A percentile compares a stretch with the other conserved stretches of the same genome.
These are phyloP conservation scores for Haliclona indistincta DNA, from an alignment of 37 sponge, comb jelly and placozoan genomes.

Conservation along the genomic window DNA sequence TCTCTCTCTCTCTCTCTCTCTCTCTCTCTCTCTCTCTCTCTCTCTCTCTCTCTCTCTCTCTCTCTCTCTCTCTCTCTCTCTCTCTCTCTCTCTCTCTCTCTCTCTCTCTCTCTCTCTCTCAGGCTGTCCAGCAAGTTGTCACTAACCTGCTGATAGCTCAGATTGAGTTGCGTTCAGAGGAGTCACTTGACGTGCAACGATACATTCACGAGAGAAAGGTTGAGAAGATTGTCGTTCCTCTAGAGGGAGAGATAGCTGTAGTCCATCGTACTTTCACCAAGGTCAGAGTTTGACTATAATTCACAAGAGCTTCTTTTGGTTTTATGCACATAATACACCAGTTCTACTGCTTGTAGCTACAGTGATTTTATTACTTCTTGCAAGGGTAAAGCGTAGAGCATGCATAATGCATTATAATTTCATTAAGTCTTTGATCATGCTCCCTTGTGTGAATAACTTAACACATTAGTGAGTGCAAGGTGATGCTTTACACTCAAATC, in stretches of 20 bases:
- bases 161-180: slow-evolving; percentile 94
- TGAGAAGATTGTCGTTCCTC: slow-evolving; percentile 84
- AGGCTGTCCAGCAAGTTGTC: slow-evolving; percentile 95
- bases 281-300: slow-evolving; percentile 24
- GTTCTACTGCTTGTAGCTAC: too few relatives aligned
- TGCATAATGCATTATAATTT: too few relatives aligned
- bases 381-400: too few relatives aligned
- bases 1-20: slow-evolving; percentile 24
- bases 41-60: neutral
- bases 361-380: too few relatives aligned
- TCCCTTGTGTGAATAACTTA: too few relatives aligned
- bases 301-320: neutral
- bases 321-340: too few relatives aligned
- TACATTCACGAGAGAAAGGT: slow-evolving; percentile 86
- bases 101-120: neutral
- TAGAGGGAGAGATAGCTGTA: slow-evolving; percentile 80
- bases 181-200: slow-evolving; percentile 89
- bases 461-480: too few relatives aligned
- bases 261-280: slow-evolving; percentile 59
- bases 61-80: neutral
- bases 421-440: too few relatives aligned
- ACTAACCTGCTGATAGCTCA: slow-evolving; percentile 87
- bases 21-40: slow-evolving; percentile 24
- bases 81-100: neutral
- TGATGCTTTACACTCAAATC: too few relatives aligned